phyloP scores from a whole-genome alignment of 2,888 invertebrate genomes.

The Unio delphinus region DNA sequence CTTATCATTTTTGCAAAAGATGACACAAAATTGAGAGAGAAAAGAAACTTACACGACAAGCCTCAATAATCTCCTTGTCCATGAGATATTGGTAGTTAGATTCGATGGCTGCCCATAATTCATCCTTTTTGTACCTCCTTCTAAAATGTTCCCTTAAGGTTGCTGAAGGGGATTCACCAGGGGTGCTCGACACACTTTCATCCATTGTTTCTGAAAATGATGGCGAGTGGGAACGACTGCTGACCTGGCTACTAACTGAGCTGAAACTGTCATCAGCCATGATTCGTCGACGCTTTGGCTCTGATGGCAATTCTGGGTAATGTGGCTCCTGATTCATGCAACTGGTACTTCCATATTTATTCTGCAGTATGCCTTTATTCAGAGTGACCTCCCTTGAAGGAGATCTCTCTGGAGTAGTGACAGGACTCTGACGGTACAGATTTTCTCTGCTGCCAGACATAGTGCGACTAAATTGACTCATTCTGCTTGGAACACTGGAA shows the following conservation, averaged over 20 bases:
- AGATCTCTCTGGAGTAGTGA: conserved; percentile 28
- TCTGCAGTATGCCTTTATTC: conserved; percentile 3
- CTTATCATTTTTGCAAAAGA: no score
- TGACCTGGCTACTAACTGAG: conserved; percentile 46
- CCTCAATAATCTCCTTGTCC: conserved; percentile 93
- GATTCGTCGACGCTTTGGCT: conserved; percentile 55
- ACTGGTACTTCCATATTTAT: conserved; percentile 29
- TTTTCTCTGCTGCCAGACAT: conserved; percentile 35
- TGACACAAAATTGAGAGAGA: no score
- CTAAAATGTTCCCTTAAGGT: conserved; percentile 60
- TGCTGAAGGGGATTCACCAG: conserved; percentile 53
- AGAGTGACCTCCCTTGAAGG: conserved; percentile 21
- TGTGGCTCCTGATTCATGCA: conserved; percentile 27
- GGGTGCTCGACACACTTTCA: conserved; percentile 52
- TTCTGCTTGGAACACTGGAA: conserved; percentile 6
- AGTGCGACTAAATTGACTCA: conserved; percentile 27
- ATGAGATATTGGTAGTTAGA: conserved; percentile 95
- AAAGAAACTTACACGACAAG: conserved; percentile 79
- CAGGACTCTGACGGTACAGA: conserved; percentile 21
- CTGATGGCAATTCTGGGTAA: conserved; percentile 47
- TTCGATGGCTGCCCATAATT: conserved; percentile 92
- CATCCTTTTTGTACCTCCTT: conserved; percentile 77
- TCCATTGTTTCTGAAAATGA: conserved; percentile 42
- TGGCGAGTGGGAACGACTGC: conserved; percentile 58
- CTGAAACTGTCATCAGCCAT: conserved; percentile 46